Evolutionary conservation across 2,797 vertebrate genomes (phyloP).

Genomic region (Arrhamphus sclerolepis): DNA sequence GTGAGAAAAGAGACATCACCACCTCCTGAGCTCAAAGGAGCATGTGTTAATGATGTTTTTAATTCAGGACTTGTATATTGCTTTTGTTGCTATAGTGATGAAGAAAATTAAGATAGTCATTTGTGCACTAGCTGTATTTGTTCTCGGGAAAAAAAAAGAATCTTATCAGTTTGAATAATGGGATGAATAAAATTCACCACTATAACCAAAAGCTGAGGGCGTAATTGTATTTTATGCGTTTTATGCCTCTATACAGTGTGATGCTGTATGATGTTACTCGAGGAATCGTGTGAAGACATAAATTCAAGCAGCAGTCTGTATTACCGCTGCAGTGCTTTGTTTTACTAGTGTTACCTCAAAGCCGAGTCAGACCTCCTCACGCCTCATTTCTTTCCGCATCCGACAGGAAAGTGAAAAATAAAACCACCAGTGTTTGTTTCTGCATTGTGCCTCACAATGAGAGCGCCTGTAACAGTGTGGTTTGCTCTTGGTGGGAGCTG

Average conservation of each 20-base stretch:
- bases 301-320: conserved; percentile 41
- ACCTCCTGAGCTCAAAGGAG: conserved; percentile 59
- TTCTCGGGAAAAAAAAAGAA: conserved; percentile 33
- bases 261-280: conserved; percentile 52
- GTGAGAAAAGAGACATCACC: conserved; percentile 41
- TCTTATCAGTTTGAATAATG: conserved; percentile 70
- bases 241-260: conserved; percentile 53
- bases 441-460: conserved; percentile 3
- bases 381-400: conserved; percentile 15
- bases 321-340: conserved; percentile 22
- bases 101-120: conserved; percentile 63
- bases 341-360: conserved; percentile 38
- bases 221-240: conserved; percentile 69
- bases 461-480: conserved; percentile 4
- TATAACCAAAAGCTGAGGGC: conserved; percentile 58
- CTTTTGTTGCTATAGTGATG: conserved; percentile 60
- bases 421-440: conserved; percentile 8
- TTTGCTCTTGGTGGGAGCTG: conserved; percentile 29
- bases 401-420: conserved; percentile 4
- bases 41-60: conserved; percentile 73
- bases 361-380: conserved; percentile 16
- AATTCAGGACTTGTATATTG: conserved; percentile 61
- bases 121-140: conserved; percentile 45
- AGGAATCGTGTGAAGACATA: conserved; percentile 48
- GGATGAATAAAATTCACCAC: conserved; percentile 59